A percentile compares a stretch with the other conserved stretches of the same genome.
phyloP scores from a whole-genome alignment of 2,113 vertebrate genomes.

The Burhinus oedicnemus region DNA sequence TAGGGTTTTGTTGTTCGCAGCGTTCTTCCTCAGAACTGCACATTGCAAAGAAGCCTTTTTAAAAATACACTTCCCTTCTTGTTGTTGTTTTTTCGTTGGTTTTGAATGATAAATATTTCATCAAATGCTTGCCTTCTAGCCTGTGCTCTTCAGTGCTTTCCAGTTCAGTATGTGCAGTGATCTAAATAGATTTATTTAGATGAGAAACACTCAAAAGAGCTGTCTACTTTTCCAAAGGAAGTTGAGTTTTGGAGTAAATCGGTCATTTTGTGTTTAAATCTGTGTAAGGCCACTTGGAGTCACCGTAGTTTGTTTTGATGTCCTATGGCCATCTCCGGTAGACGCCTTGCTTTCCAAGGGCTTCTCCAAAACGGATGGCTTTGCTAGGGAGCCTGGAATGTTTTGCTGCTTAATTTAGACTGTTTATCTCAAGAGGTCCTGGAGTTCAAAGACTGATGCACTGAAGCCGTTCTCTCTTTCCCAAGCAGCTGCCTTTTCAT shows the following conservation, averaged over 20 bases:
- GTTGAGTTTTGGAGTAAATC: not conserved
- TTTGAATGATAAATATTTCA: not conserved
- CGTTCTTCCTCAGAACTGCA: not conserved
- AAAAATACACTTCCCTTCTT: not conserved
- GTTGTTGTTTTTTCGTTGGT: rapidly evolving
- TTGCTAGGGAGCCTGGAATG: constrained; percentile 47
- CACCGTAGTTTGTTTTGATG: not conserved
- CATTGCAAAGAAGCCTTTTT: not conserved
- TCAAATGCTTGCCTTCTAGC: not conserved
- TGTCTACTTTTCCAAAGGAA: not conserved
- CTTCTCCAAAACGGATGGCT: not conserved
- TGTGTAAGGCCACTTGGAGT: not conserved
- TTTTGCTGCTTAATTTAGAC: constrained; percentile 70
- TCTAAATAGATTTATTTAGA: not conserved
- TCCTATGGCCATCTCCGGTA: rapidly evolving
- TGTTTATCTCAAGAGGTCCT: constrained; percentile 53
- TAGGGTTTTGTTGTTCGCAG: not conserved
- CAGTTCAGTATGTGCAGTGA: not conserved
- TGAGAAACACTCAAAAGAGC: not conserved
- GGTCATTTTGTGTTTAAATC: not conserved
- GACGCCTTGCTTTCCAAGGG: not conserved
- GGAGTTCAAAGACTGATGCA: not conserved
- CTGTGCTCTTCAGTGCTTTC: not conserved
- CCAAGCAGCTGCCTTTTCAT: not conserved
- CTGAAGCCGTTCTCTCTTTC: not conserved